Conservation (phyloP, 2,113 vertebrate genomes). For the Bathybates hornii region DNA sequence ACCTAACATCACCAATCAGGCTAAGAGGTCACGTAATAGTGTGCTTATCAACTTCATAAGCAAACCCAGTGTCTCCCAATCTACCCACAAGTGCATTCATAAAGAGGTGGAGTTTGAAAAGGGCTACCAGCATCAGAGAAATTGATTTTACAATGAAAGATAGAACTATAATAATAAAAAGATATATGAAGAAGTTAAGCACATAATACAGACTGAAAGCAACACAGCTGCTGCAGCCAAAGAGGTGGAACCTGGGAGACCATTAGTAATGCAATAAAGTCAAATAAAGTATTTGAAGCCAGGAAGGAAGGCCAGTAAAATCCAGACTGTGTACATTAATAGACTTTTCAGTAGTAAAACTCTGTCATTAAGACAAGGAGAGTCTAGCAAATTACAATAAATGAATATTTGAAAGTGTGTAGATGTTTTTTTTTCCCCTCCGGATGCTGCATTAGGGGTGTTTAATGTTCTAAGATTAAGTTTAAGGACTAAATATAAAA, state of each 20-base stretch:
- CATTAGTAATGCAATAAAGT: neutral
- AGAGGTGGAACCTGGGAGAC: neutral
- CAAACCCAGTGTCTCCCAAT: neutral
- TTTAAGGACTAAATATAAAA: neutral
- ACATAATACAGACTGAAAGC: neutral
- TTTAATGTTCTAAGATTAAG: neutral
- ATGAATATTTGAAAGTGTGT: neutral
- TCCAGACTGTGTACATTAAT: neutral
- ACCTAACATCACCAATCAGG: neutral
- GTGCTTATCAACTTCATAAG: neutral
- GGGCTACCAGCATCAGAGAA: neutral
- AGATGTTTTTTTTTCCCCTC: neutral
- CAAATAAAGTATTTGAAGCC: neutral
- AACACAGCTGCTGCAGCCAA: neutral
- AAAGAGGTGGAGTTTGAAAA: neutral
- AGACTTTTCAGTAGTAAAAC: neutral
- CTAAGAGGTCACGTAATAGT: neutral
- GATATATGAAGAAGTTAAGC: neutral
- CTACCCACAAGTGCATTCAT: neutral
- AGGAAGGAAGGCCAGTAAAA: neutral
- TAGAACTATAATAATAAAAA: neutral
- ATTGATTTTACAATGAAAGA: neutral
- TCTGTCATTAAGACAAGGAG: neutral
- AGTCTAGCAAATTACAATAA: neutral
- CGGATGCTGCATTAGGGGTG: neutral